Conservation (phyloP, 2,797 vertebrate genomes). For the Bovichtus variegatus region DNA sequence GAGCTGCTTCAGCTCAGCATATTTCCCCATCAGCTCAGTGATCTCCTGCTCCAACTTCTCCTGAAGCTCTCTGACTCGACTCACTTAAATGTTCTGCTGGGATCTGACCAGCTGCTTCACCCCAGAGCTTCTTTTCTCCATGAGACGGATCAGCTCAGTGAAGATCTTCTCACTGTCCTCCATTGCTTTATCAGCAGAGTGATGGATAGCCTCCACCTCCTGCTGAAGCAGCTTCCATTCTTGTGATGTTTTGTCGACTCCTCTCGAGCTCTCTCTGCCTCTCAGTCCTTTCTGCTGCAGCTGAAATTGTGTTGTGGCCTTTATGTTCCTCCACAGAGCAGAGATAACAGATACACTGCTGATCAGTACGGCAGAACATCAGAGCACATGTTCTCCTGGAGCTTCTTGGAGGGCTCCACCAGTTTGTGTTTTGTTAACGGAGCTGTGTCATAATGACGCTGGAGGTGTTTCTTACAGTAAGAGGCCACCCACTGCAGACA, state of each 20-base stretch:
- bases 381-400: no score
- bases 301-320: background rate
- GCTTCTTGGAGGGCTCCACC: no score
- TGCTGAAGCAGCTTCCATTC: constrained; percentile 14
- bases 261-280: background rate
- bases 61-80: background rate
- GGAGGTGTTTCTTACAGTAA: no score
- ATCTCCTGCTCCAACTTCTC: no score
- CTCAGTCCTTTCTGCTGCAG: background rate
- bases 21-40: no score
- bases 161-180: constrained; percentile 19
- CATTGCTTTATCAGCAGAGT: constrained; percentile 1
- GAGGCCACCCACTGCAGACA: no score
- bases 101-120: no score
- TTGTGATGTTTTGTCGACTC: no score
- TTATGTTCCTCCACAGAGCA: background rate
- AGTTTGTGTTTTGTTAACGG: no score
- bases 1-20: no score
- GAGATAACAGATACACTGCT: background rate
- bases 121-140: constrained; percentile 16
- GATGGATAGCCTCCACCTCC: constrained; percentile 22
- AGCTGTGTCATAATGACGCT: no score
- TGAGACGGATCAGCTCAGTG: constrained; percentile 23
- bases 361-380: background rate
- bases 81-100: background rate